These are phyloP conservation scores for Burhinus oedicnemus DNA, from an alignment of 2,113 vertebrate species.

Conservation along the genomic window DNA sequence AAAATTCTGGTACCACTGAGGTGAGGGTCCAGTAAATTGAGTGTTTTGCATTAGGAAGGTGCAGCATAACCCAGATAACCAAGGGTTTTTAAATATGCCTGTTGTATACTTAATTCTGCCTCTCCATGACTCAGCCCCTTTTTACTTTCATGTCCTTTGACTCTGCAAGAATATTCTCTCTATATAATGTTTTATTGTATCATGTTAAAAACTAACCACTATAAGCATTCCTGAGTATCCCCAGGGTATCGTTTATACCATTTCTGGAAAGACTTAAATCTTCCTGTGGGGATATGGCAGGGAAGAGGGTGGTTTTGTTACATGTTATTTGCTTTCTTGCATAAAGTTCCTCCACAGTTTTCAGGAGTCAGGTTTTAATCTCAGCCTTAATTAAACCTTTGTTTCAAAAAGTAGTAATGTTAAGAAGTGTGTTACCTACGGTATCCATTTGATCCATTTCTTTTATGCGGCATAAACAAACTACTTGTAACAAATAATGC, in stretches of 20 bases:
- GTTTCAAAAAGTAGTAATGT: background rate
- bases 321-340: background rate
- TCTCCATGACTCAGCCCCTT: background rate
- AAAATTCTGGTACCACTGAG: background rate
- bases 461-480: background rate
- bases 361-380: background rate
- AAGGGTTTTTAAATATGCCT: background rate
- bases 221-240: slow-evolving; percentile 5
- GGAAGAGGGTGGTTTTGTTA: slow-evolving; percentile 16
- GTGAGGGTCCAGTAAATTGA: background rate
- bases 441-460: background rate
- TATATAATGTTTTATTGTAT: background rate
- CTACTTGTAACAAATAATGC: background rate
- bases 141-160: background rate
- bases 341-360: background rate
- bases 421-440: background rate
- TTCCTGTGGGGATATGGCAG: background rate
- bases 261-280: slow-evolving; percentile 18
- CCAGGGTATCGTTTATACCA: background rate
- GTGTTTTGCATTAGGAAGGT: background rate
- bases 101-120: background rate
- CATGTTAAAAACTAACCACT: background rate
- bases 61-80: background rate
- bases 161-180: background rate
- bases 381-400: background rate